Conservation (phyloP, 2,113 vertebrate genomes). For the Psophia crepitans region DNA sequence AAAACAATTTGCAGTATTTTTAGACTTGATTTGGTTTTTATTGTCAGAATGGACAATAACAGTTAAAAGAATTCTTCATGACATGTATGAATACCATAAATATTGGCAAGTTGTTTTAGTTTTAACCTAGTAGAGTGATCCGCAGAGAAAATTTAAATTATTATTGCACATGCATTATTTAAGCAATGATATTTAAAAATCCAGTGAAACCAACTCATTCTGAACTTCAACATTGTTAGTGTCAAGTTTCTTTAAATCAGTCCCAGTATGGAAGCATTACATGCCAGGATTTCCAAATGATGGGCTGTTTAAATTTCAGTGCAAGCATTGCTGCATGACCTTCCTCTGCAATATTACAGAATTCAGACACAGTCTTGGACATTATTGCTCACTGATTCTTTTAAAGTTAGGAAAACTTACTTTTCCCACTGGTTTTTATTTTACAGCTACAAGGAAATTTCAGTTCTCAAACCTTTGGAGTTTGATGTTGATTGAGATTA, state of each 20-base stretch:
- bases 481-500: neutral
- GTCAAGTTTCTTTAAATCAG: neutral
- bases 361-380: neutral
- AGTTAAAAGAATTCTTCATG: neutral
- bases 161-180: neutral
- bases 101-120: conserved; percentile 7
- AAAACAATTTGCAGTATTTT: conserved; percentile 15
- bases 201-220: neutral
- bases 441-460: neutral
- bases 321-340: neutral
- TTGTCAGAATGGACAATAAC: conserved; percentile 18
- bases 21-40: neutral
- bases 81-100: neutral
- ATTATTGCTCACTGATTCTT: neutral
- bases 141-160: neutral
- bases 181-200: neutral
- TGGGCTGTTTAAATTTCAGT: neutral
- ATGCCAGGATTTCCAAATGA: neutral
- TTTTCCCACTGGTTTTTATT: neutral
- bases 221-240: neutral
- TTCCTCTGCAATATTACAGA: neutral
- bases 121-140: neutral
- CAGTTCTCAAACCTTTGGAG: neutral
- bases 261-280: neutral
- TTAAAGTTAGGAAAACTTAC: neutral